phyloP scores from a whole-genome alignment of 30 jellyfish, hydroid and myxozoan genomes.

The Rhopilema esculentum region DNA sequence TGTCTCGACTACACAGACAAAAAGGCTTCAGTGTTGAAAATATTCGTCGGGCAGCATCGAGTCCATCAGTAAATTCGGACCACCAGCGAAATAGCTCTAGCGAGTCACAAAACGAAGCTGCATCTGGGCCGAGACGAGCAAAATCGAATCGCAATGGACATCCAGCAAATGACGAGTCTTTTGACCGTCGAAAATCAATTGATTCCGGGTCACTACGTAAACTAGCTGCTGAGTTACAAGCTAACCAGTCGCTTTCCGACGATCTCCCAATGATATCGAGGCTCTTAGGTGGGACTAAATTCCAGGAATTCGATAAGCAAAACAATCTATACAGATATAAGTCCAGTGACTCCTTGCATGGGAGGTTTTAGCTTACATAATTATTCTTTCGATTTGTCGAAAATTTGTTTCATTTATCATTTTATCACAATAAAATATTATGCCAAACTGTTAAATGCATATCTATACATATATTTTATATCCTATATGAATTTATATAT shows the following conservation, averaged over 20 bases:
- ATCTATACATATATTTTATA: neutral
- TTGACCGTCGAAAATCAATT: conserved; percentile 91
- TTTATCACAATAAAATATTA: neutral
- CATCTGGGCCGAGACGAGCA: conserved; percentile 14
- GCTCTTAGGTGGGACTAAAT: conserved; percentile 73
- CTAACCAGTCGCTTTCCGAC: conserved; percentile 88
- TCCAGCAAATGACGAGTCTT: conserved; percentile 43
- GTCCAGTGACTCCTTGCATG: conserved; percentile 48
- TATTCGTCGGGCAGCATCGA: conserved; percentile 69
- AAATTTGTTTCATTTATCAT: neutral
- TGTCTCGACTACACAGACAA: conserved; percentile 16
- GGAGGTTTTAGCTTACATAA: conserved; percentile 1
- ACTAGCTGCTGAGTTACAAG: conserved; percentile 90
- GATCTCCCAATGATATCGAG: conserved; percentile 91
- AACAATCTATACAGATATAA: conserved; percentile 33
- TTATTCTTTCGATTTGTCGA: neutral
- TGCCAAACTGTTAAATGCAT: neutral
- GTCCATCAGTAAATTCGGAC: conserved; percentile 63
- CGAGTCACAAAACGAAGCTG: conserved; percentile 28
- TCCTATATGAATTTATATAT: neutral
- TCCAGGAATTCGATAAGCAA: conserved; percentile 22
- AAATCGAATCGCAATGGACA: conserved; percentile 9
- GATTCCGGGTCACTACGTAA: conserved; percentile 97
- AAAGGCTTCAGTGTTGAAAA: conserved; percentile 1
- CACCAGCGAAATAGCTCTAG: conserved; percentile 35